Conservation (phyloP, 2,797 vertebrate species). For the Tachyglossus aculeatus region DNA sequence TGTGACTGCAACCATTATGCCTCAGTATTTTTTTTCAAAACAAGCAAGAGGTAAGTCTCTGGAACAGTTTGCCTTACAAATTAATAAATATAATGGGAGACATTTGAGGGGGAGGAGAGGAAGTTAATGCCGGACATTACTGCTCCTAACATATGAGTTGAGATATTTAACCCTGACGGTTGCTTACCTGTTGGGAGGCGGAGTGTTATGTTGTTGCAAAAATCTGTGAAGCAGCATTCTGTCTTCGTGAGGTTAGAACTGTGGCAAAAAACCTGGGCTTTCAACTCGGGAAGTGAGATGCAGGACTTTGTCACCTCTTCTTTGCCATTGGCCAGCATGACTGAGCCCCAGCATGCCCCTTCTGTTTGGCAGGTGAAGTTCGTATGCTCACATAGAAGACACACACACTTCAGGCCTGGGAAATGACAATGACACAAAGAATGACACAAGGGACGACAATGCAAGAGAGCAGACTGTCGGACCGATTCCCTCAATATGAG, state of each 20-base stretch:
- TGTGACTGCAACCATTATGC: too few species aligned
- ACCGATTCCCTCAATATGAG: too few species aligned
- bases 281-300: conserved; percentile 86
- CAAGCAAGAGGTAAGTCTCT: neutral
- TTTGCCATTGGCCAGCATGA: conserved; percentile 89
- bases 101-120: neutral
- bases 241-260: conserved; percentile 90
- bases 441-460: too few species aligned
- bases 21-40: neutral
- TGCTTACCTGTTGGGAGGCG: conserved; percentile 83
- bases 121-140: conserved; percentile 38
- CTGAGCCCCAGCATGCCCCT: conserved; percentile 95
- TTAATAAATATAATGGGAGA: neutral
- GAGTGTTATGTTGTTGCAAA: conserved; percentile 95
- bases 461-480: too few species aligned
- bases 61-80: neutral
- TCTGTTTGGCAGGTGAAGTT: conserved; percentile 94
- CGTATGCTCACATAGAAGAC: conserved; percentile 86
- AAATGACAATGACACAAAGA: too few species aligned
- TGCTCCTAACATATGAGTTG: neutral
- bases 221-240: conserved; percentile 95
- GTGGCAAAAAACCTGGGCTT: conserved; percentile 92
- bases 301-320: conserved; percentile 90
- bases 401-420: conserved; percentile 87
- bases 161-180: fast-evolving